Base-by-base conservation (phyloP, 2,888 invertebrate genomes). In the Tanypteryx hageni region DNA sequence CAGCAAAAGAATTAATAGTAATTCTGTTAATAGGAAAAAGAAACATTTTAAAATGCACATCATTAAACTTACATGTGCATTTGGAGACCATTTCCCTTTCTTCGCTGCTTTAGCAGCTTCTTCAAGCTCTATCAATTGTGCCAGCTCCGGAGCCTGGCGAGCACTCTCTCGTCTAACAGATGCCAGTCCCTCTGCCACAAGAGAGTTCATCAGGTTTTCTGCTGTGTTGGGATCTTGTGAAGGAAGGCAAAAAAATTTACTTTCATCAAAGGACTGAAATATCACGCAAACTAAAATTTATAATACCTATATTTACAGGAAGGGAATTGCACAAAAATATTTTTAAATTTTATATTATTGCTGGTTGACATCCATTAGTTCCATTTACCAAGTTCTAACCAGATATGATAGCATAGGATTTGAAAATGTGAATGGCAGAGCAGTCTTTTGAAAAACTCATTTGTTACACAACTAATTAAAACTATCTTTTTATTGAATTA, bases 111-210 rank as follows among this genome's bases (percentile, higher is more conserved):
- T 99, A 0, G 99, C 99, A 92, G 97, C 96, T 93, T 99, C 98
- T 95, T 99, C 99, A 61, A 99, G 95, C 94, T 98, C 99, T 57
- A 97, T 96, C 14, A 99, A 96, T 92, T 95, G 96, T 83, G 96
- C 95, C 92, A 97, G 95, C 94, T 98, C 97, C 0, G 97, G 97
- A 83, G 96, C 96, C 68, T 96, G 95, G 8, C 92, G 44, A 92
- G 96, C 96, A 94, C 97, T 95, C 27, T 95, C 95, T n/a, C 96
- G 96, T 93, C 97, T 96, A 0, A 99, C 98, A 93, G 97, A 97
- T 0, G 97, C 98, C 68, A 98, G 95, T 91, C 99, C 99, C 95
- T 99, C 99, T 0, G 97, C 96, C 2, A 99, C 97, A 94, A 99
- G 96, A 0, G 97, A 96, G 94, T 99, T 99, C 0, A 98, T 97